phyloP scores from a whole-genome alignment of 2,888 invertebrate genomes.

The Silvanus unidentatus region DNA sequence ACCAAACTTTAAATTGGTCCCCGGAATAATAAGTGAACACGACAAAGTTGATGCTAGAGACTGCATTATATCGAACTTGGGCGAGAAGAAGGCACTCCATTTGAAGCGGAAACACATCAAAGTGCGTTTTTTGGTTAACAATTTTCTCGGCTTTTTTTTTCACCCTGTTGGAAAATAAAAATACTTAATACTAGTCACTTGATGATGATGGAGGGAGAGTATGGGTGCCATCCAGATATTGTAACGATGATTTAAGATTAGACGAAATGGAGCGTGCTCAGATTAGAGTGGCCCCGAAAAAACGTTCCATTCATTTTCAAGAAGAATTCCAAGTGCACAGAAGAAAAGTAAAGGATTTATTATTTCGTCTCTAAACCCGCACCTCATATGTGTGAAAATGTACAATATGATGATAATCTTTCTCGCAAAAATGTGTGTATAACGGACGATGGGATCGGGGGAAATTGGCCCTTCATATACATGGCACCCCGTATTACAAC shows the following conservation, averaged over 20 bases:
- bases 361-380: constrained; percentile 11
- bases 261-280: constrained; percentile 40
- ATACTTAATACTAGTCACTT: constrained; percentile 15
- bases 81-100: not conserved
- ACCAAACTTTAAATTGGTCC: too few relatives aligned
- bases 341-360: constrained; percentile 17
- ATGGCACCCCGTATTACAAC: too few relatives aligned
- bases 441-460: too few relatives aligned
- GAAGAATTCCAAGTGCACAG: constrained; percentile 10
- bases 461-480: too few relatives aligned
- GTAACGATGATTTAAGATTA: constrained; percentile 40
- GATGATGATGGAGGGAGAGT: constrained; percentile 2
- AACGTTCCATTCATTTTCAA: constrained; percentile 27
- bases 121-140: not conserved
- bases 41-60: too few relatives aligned
- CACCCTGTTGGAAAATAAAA: constrained; percentile 7
- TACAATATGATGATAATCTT: too few relatives aligned
- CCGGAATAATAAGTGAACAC: too few relatives aligned
- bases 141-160: not conserved
- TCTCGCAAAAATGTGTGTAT: too few relatives aligned
- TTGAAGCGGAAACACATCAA: constrained; percentile 5
- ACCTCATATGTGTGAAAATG: too few relatives aligned
- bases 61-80: too few relatives aligned
- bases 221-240: constrained; percentile 33
- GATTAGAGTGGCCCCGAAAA: constrained; percentile 31